Evolutionary conservation across 92 coral and sea anemone species (phyloP).

Genomic region (Plumapathes pennacea): DNA sequence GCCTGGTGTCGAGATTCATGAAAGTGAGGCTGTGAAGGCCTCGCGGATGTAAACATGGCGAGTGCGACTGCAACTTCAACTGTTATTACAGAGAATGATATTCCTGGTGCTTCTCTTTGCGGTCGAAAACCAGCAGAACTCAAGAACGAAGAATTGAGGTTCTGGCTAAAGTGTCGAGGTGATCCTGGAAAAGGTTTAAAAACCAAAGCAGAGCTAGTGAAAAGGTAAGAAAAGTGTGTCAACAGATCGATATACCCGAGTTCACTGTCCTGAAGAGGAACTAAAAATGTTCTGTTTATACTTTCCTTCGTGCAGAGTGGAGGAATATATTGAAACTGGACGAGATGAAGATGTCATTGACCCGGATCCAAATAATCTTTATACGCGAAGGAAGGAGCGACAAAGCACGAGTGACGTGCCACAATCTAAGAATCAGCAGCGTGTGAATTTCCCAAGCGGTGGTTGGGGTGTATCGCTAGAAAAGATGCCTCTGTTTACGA

Average conservation of each 20-base stretch:
- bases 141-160: conserved; percentile 16
- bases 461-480: conserved; percentile 23
- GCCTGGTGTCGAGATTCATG: too few species aligned
- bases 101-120: conserved; percentile 14
- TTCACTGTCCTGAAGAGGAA: too few species aligned
- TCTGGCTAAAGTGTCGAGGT: conserved; percentile 33
- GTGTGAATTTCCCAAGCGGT: conserved; percentile 12
- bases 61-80: too few species aligned
- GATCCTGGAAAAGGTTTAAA: conserved; percentile 28
- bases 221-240: conserved; percentile 15
- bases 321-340: conserved; percentile 39
- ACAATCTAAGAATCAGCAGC: too few species aligned
- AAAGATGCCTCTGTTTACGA: conserved; percentile 27
- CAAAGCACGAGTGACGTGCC: too few species aligned
- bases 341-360: conserved; percentile 42
- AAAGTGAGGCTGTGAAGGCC: too few species aligned
- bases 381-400: conserved; percentile 43
- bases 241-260: too few species aligned
- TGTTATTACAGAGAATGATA: conserved; percentile 14
- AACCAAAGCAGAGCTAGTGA: conserved; percentile 22
- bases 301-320: conserved; percentile 51
- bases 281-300: too few species aligned
- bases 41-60: too few species aligned
- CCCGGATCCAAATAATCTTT: conserved; percentile 36
- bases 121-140: conserved; percentile 6